These are phyloP conservation scores for Spizaetus ornatus DNA, from an alignment of 2,113 vertebrate species.

Conservation along the genomic window DNA sequence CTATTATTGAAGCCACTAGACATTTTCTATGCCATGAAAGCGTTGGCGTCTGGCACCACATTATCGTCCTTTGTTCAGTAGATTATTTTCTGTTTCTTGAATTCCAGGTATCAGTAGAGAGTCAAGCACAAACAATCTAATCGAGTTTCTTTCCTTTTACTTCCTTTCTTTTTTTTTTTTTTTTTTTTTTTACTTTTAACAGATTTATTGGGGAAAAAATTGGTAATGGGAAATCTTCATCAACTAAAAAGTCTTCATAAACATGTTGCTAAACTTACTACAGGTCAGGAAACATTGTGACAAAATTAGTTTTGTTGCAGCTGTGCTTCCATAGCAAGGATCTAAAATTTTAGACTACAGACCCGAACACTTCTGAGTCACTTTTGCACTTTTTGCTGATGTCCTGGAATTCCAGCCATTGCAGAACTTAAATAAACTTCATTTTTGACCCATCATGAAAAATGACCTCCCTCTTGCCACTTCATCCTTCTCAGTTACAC, in stretches of 20 bases:
- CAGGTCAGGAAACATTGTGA: background rate
- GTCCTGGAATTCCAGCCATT: background rate
- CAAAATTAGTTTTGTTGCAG: background rate
- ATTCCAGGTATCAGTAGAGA: background rate
- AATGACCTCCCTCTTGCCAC: background rate
- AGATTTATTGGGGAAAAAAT: background rate
- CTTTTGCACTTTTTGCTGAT: constrained; percentile 19
- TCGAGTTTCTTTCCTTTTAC: background rate
- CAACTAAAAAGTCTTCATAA: background rate
- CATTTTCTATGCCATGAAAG: background rate
- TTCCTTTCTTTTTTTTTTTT: background rate
- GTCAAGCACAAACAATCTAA: background rate
- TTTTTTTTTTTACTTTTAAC: background rate
- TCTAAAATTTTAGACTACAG: background rate
- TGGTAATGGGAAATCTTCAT: background rate
- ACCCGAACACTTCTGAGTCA: background rate
- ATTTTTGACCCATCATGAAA: background rate
- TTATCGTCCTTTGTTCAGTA: background rate
- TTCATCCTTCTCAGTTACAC: background rate
- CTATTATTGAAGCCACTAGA: background rate
- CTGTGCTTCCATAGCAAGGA: background rate
- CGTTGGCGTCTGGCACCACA: background rate
- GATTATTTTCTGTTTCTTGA: background rate
- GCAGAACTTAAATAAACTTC: background rate
- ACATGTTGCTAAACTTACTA: background rate